A percentile compares a stretch with the other conserved stretches of the same genome.
Conservation (phyloP, 2,113 vertebrate species). For the Cacatua alba region DNA sequence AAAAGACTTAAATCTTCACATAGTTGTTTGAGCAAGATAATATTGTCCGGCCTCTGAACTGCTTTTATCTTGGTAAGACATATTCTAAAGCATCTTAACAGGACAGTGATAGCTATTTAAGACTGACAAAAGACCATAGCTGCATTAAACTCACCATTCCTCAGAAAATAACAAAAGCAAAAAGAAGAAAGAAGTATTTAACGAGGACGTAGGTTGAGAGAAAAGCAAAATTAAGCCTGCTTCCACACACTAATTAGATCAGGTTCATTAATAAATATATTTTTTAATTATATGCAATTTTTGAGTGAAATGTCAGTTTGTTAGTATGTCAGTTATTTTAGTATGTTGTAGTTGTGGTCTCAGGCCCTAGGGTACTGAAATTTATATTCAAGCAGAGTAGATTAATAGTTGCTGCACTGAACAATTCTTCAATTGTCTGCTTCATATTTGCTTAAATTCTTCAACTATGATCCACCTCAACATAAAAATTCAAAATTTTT, state of each 20-base stretch:
- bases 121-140: not conserved
- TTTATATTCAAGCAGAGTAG: not conserved
- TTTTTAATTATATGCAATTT: not conserved
- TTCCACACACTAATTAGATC: not conserved
- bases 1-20: slow-evolving; percentile 16
- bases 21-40: not conserved
- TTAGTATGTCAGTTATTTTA: not conserved
- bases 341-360: not conserved
- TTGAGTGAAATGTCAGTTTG: not conserved
- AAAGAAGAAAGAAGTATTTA: not conserved
- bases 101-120: not conserved
- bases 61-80: not conserved
- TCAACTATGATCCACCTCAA: not conserved
- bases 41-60: not conserved
- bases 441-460: not conserved
- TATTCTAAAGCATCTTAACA: not conserved
- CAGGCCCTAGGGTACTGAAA: not conserved
- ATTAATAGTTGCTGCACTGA: not conserved
- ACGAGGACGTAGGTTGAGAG: not conserved
- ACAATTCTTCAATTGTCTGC: not conserved
- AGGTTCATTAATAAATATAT: not conserved
- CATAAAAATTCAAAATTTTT: not conserved
- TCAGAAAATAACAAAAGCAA: not conserved
- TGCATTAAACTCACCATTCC: not conserved
- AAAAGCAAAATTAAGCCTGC: not conserved